Evolutionary conservation across 2,113 vertebrate genomes (phyloP).

Genomic region (Tetraodon nigroviridis): DNA sequence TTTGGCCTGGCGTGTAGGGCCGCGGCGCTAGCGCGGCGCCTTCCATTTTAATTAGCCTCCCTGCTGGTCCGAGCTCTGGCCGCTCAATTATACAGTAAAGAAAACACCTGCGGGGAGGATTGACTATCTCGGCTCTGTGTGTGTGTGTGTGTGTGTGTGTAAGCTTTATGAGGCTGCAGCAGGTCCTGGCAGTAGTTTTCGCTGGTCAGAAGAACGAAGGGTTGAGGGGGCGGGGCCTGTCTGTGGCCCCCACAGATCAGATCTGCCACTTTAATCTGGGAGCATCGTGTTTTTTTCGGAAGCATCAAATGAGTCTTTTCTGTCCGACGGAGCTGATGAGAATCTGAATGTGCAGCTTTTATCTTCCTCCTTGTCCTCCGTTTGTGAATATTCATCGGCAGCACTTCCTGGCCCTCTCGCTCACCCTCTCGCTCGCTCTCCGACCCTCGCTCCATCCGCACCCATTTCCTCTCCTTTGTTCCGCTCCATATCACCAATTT

Average conservation of each 20-base stretch:
- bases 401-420: not conserved
- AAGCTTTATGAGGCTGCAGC: too few relatives aligned
- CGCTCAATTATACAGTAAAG: slow-evolving; percentile 29
- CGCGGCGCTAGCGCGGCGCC: slow-evolving; percentile 9
- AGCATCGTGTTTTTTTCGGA: not conserved
- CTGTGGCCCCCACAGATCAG: too few relatives aligned
- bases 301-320: not conserved
- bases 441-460: not conserved
- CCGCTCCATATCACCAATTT: slow-evolving; percentile 44
- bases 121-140: not conserved
- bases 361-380: not conserved
- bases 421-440: too few relatives aligned
- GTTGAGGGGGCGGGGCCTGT: too few relatives aligned
- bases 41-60: slow-evolving; percentile 50
- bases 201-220: too few relatives aligned
- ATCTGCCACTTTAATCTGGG: too few relatives aligned
- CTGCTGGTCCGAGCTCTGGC: slow-evolving; percentile 2
- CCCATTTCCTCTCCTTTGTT: slow-evolving; percentile 35
- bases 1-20: slow-evolving; percentile 45
- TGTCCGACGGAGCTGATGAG: not conserved
- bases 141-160: too few relatives aligned
- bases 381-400: slow-evolving; percentile 8
- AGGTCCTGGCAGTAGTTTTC: too few relatives aligned
- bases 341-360: not conserved
- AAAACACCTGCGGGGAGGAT: slow-evolving; percentile 22